phyloP scores from a whole-genome alignment of 1,140 invertebrate genomes.

The Pygmarrhopalites habei region DNA sequence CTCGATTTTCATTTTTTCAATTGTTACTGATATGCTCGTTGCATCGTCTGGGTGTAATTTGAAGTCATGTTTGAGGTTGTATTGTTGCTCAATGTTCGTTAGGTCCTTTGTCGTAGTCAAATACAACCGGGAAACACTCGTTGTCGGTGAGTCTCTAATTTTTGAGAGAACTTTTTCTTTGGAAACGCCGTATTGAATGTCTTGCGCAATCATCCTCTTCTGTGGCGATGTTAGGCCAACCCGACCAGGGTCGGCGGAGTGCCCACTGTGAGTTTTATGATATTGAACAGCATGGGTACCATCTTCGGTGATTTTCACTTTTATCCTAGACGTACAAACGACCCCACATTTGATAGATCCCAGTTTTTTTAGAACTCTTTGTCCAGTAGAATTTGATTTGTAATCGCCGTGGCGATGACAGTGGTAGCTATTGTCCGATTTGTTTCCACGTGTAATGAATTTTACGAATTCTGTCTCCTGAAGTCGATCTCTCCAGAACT shows the following conservation, averaged over 20 bases:
- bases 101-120: not conserved
- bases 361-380: not conserved
- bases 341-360: not conserved
- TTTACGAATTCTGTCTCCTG: too few species aligned
- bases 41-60: not conserved
- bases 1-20: not conserved
- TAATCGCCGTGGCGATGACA: not conserved
- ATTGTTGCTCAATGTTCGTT: not conserved
- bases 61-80: not conserved
- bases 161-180: not conserved
- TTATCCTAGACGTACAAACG: not conserved
- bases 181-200: not conserved
- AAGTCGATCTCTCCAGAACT: too few species aligned
- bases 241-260: not conserved
- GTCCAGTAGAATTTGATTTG: not conserved
- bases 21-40: not conserved
- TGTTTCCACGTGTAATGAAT: too few species aligned
- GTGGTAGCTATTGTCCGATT: too few species aligned
- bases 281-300: not conserved
- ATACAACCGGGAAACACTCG: not conserved
- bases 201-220: not conserved
- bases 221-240: not conserved
- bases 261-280: not conserved
- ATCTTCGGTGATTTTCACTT: not conserved
- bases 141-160: not conserved